These are phyloP conservation scores for Mythimna ferrago DNA, from an alignment of 2,888 invertebrate species.

Conservation along the genomic window DNA sequence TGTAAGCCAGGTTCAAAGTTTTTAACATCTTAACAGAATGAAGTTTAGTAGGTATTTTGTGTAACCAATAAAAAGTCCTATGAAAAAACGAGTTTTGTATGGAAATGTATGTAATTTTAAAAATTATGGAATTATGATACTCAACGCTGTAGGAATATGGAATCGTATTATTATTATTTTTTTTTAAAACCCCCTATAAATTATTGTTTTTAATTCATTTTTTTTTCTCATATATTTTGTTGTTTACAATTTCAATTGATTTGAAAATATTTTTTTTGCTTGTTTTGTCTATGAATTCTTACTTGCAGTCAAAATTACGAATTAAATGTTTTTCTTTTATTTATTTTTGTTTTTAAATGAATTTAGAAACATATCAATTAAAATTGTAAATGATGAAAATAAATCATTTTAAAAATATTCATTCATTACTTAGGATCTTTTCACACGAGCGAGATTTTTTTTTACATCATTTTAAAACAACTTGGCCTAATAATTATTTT, in stretches of 20 bases:
- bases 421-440: conserved; percentile 13
- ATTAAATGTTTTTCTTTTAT: conserved; percentile 16
- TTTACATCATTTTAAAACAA: not conserved
- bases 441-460: conserved; percentile 2
- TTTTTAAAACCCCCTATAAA: conserved; percentile 62
- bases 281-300: conserved; percentile 15
- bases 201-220: conserved; percentile 58
- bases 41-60: conserved; percentile 43
- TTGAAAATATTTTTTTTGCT: conserved; percentile 12
- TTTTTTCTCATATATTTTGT: conserved; percentile 30
- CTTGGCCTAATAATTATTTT: not conserved
- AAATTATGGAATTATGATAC: conserved; percentile 73
- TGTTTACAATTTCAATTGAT: conserved; percentile 59
- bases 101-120: conserved; percentile 56
- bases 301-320: conserved; percentile 18
- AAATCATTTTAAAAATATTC: conserved; percentile 13
- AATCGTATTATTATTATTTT: conserved; percentile 65
- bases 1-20: not conserved
- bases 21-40: not conserved
- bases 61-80: conserved; percentile 30
- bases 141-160: conserved; percentile 68
- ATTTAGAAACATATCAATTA: conserved; percentile 42
- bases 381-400: conserved; percentile 59
- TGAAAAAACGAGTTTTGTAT: conserved; percentile 51
- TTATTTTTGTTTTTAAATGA: conserved; percentile 32